These are phyloP conservation scores for Noctua comes DNA, from an alignment of 2,888 invertebrate genomes.

Conservation along the genomic window DNA sequence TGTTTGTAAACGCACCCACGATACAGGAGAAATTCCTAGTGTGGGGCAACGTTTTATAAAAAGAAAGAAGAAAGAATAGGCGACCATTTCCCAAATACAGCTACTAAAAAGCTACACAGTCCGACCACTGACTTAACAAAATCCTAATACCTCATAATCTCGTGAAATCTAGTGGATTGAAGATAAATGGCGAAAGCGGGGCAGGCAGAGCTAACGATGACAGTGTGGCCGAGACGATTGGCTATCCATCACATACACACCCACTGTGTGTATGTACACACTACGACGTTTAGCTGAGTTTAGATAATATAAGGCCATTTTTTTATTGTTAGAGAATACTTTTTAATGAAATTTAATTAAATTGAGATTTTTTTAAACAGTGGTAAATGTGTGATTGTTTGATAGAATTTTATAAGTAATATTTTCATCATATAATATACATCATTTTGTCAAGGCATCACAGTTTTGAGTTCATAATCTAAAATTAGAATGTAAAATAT, in stretches of 20 bases:
- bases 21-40: too few relatives aligned
- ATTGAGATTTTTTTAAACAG: not conserved
- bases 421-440: too few relatives aligned
- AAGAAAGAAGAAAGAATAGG: too few relatives aligned
- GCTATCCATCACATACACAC: constrained; percentile 69
- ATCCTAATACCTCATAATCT: constrained; percentile 62
- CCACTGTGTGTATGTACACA: constrained; percentile 62
- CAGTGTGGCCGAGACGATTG: constrained; percentile 65
- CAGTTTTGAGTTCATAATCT: too few relatives aligned
- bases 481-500: too few relatives aligned
- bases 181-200: constrained; percentile 64
- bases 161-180: constrained; percentile 61
- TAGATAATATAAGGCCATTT: not conserved
- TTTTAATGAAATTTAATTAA: not conserved
- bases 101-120: not conserved
- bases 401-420: too few relatives aligned
- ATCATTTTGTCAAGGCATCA: too few relatives aligned
- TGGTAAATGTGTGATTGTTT: not conserved
- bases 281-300: not conserved
- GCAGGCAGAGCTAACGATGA: constrained; percentile 66
- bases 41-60: too few relatives aligned
- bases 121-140: constrained; percentile 52
- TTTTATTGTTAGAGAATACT: not conserved
- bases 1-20: too few relatives aligned
- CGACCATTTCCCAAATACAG: not conserved